Base-by-base conservation (phyloP, 2,797 vertebrate genomes). In the Acanthornis magna region DNA sequence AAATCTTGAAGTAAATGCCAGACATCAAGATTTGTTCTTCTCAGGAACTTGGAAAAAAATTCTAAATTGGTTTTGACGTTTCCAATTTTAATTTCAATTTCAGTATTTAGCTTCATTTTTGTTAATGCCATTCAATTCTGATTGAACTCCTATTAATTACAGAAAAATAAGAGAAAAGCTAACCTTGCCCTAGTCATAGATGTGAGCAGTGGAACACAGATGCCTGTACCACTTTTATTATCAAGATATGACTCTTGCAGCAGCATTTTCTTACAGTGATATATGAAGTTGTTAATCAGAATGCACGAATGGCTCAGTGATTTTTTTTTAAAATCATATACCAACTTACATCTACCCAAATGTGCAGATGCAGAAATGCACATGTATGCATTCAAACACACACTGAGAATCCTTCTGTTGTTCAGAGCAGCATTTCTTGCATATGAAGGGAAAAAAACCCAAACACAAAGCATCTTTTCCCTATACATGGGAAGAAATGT, bases 271-370 rank as follows among this genome's bases (percentile, higher is more conserved):
- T 65, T 42, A 53, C 15, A 40, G 12, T 5, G 16, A 25, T 32
- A 27, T 5, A 16, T 7, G 1, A 62, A 70, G 21, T 16, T 10
- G 1, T 12, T 80, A 62, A 62, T 21, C 23, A 16, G 13, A 71
- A 71, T 10, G 13, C 8, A 42, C 40, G 11, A 78, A 36, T 0
- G 0, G 5, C 5, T 45, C 58, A 13, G 7, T 19, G 13, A 30
- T 22, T 30, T 21, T 53, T 73, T 19, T 65, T 61, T 5, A 2
- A 10, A 23, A 34, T 19, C 4, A 48, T 11, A 43, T 13, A 73
- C 27, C 48, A 34, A 20, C 18, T 50, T 15, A 21, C 2, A 16
- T 27, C 21, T n/a, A 29, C 4, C 5, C 26, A 67, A 42, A 73
- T 3, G 6, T 11, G 15, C 43, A 58, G 43, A 47, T 1, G 7